A percentile compares a stretch with the other conserved stretches of the same genome.
Conservation (phyloP, 2,797 vertebrate genomes). For the Perodicticus potto region DNA sequence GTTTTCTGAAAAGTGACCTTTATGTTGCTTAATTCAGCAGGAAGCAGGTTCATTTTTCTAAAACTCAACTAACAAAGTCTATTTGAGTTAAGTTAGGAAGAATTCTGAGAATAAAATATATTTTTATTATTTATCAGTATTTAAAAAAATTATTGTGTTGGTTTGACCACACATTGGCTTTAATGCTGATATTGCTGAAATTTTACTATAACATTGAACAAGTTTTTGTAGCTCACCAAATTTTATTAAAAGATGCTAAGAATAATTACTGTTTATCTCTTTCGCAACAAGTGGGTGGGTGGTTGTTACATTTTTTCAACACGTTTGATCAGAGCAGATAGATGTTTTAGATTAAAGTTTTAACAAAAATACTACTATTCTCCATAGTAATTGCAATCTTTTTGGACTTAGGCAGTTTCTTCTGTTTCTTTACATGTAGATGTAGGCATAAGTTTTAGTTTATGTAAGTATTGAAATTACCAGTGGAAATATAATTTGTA, state of each 20-base stretch:
- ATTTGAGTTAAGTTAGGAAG: constrained; percentile 39
- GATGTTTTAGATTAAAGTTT: constrained; percentile 35
- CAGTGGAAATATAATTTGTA: constrained; percentile 5
- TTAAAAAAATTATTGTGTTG: constrained; percentile 2
- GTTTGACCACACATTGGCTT: constrained; percentile 16
- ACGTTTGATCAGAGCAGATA: constrained; percentile 32
- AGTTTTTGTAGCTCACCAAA: constrained; percentile 45
- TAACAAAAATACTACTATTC: neutral
- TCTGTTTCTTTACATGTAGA: constrained; percentile 16
- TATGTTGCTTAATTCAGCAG: constrained; percentile 20
- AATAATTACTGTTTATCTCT: constrained; percentile 52
- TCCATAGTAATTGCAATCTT: neutral
- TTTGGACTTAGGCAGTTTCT: constrained; percentile 6
- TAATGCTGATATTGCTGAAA: constrained; percentile 31
- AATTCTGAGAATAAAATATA: constrained; percentile 1
- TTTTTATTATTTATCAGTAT: neutral
- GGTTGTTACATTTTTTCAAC: constrained; percentile 21
- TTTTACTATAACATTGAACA: neutral
- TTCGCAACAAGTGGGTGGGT: neutral
- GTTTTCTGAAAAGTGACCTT: constrained; percentile 47
- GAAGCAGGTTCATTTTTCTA: constrained; percentile 34
- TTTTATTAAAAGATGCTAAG: constrained; percentile 52
- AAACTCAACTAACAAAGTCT: neutral
- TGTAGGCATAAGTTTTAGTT: constrained; percentile 29
- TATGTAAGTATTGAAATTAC: neutral